phyloP scores from a whole-genome alignment of 2,797 vertebrate genomes.

The Microctenopoma stevenorrisi region DNA sequence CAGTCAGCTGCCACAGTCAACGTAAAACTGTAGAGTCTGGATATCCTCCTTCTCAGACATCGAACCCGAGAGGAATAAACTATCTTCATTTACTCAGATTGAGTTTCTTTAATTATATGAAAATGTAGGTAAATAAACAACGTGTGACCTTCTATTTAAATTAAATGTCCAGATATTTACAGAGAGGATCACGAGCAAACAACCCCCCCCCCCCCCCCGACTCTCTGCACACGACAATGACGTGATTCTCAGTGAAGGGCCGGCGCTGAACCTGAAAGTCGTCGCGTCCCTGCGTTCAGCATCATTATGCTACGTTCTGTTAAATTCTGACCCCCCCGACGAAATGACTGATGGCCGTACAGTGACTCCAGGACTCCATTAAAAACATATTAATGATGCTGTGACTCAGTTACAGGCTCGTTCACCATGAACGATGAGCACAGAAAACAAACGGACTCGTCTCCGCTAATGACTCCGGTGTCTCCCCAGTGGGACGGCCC shows the following conservation, averaged over 20 bases:
- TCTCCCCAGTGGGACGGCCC: no score
- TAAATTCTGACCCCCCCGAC: neutral
- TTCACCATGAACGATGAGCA: neutral
- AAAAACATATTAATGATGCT: slow-evolving; percentile 41
- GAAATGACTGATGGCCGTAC: slow-evolving; percentile 18
- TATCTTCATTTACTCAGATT: no score
- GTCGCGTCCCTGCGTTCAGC: neutral
- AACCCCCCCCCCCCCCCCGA: no score
- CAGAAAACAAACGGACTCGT: neutral
- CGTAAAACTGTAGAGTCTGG: neutral
- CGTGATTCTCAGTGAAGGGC: no score
- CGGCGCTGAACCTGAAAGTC: no score
- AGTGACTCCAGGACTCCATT: slow-evolving; percentile 26
- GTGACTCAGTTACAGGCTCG: slow-evolving; percentile 11
- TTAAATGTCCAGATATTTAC: no score
- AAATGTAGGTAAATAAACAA: no score
- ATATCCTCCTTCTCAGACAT: no score
- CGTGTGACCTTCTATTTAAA: no score
- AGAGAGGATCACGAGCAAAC: no score
- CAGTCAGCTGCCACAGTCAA: slow-evolving; percentile 10
- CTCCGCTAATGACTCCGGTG: neutral
- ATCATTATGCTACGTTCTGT: neutral
- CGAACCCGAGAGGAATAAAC: no score
- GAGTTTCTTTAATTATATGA: no score
- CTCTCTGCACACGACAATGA: neutral